Base-by-base conservation (phyloP, 2,113 vertebrate genomes). In the Nestor notabilis region DNA sequence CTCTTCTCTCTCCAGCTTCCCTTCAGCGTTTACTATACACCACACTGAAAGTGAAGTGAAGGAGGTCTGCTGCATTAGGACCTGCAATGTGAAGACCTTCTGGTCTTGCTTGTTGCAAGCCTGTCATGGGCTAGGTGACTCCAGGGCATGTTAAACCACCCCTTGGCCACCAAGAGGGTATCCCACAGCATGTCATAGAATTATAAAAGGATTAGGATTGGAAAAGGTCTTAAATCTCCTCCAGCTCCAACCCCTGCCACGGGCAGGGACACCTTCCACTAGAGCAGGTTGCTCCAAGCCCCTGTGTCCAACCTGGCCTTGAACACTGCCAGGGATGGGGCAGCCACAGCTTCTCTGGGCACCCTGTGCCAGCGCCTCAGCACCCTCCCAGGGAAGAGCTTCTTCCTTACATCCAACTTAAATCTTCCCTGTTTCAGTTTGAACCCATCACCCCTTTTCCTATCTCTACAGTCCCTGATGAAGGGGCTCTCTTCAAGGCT, bases 41-140 rank as follows among this genome's bases (percentile, higher is more conserved):
- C 13, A 7, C 11, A 25, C 31, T 44, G 41, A 17, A 50, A 52
- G 9, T 18, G 11, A 39, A 72, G 2, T 0, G 56, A 47, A 37
- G 50, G 44, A 69, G 46, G 8, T 7, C 24, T 0, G 1, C 25
- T 52, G 9, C 1, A 0, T 1, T 21, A 61, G 63, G 25, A 55
- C 6, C 31, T 55, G 11, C 24, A 7, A 28, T 1, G 0, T 17
- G 52, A 41, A 49, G 25, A 19, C 13, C 46, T 33, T 60, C 41
- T 41, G 12, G 24, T 39, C 41, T 43, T 41, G 14, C 5, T 68
- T 46, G 7, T 24, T 31, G 61, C 0, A 0, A 69, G 9, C 27
- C 31, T 80, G 17, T 4, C 27, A 3, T 1, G 13, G n/a, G 2
- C 5, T 4, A 15, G 27, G 7, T 0, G 0, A 8, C 75, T 43